phyloP scores from a whole-genome alignment of 1,140 invertebrate species.

The Drosophila fuyamai region DNA sequence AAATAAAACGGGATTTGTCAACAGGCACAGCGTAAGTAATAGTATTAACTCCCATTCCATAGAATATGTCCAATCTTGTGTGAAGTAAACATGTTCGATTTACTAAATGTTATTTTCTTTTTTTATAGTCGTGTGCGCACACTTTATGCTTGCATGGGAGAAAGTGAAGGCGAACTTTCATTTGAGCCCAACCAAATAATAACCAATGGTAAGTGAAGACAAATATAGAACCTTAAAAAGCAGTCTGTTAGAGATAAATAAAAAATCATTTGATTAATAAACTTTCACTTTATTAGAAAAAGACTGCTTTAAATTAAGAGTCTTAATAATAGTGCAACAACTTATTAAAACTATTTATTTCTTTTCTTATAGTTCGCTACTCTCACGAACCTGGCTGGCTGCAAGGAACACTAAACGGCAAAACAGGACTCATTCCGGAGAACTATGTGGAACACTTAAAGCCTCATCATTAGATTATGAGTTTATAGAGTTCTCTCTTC shows the following conservation, averaged over 20 bases:
- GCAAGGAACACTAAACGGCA: conserved; percentile 96
- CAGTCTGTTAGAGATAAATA: too few species aligned
- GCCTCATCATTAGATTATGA: conserved; percentile 69
- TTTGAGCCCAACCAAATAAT: conserved; percentile 99
- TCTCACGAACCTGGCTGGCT: conserved; percentile 98
- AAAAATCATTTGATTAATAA: too few species aligned
- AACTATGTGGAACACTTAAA: conserved; percentile 95
- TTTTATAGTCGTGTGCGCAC: conserved; percentile 92
- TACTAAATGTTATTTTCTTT: not conserved
- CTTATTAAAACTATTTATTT: not conserved
- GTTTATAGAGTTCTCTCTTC: conserved; percentile 4
- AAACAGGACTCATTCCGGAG: conserved; percentile 96
- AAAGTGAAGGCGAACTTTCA: conserved; percentile 97
- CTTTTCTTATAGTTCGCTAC: conserved; percentile 88
- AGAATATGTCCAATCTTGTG: too few species aligned
- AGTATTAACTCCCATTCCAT: too few species aligned
- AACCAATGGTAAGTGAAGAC: conserved; percentile 92
- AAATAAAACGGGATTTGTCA: conserved; percentile 79
- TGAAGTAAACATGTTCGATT: too few species aligned
- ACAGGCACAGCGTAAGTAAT: conserved; percentile 80
- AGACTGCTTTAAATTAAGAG: too few species aligned
- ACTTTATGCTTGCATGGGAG: conserved; percentile 97
- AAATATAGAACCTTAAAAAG: not conserved
- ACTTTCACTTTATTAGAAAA: too few species aligned
- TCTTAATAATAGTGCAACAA: too few species aligned